Evolutionary conservation across 2,113 vertebrate genomes (phyloP).

Genomic region (Corythoichthys haematopterus): DNA sequence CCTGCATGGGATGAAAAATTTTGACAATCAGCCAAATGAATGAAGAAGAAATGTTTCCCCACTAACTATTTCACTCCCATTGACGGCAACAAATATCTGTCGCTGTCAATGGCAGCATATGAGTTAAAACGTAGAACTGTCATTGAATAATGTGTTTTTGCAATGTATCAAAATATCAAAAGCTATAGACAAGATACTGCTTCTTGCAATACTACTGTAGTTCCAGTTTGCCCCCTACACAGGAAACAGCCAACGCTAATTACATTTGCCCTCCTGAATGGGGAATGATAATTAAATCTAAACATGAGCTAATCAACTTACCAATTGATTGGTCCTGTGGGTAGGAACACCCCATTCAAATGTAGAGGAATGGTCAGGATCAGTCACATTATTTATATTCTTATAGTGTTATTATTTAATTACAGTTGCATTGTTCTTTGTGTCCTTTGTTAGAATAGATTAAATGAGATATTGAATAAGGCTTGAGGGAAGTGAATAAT

Average conservation of each 20-base stretch:
- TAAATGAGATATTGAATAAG: neutral
- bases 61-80: neutral
- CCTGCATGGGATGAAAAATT: neutral
- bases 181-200: neutral
- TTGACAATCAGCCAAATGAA: neutral
- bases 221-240: slow-evolving; percentile 73
- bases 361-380: slow-evolving; percentile 52
- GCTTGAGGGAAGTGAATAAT: neutral
- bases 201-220: slow-evolving; percentile 9
- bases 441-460: neutral
- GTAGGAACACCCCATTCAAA: slow-evolving; percentile 48
- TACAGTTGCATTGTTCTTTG: neutral
- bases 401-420: neutral
- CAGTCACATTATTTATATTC: slow-evolving; percentile 14
- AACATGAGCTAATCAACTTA: slow-evolving; percentile 73
- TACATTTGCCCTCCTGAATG: slow-evolving; percentile 80
- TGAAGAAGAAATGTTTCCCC: neutral
- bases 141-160: neutral
- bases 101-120: too few relatives aligned
- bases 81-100: too few relatives aligned
- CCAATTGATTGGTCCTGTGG: slow-evolving; percentile 59
- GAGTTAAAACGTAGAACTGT: neutral
- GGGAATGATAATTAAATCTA: slow-evolving; percentile 84
- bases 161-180: neutral
- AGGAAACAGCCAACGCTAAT: slow-evolving; percentile 84